A percentile compares a stretch with the other conserved stretches of the same genome.
Evolutionary conservation across 2,888 invertebrate species (phyloP).

Genomic region (Sclerodermus sp.): DNA sequence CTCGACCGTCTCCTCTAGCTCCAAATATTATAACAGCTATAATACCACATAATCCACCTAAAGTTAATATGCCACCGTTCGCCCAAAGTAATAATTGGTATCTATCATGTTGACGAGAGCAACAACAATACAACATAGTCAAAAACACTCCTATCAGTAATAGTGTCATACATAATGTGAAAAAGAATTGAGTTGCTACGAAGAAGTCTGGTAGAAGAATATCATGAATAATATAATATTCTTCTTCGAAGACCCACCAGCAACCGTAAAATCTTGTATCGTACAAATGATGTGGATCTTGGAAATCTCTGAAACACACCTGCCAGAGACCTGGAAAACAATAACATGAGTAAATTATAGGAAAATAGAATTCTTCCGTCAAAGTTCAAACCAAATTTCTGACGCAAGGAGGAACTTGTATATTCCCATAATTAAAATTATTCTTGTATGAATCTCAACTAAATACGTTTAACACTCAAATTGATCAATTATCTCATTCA

Average conservation of each 20-base stretch:
- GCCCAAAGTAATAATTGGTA: conserved; percentile 75
- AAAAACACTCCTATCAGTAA: conserved; percentile 76
- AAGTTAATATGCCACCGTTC: conserved; percentile 71
- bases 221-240: conserved; percentile 92
- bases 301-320: conserved; percentile 87
- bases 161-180: conserved; percentile 83
- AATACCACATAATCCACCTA: conserved; percentile 77
- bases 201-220: conserved; percentile 89
- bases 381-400: too few species aligned
- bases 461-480: too few species aligned
- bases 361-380: too few species aligned
- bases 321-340: conserved; percentile 83
- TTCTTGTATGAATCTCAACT: too few species aligned
- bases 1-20: conserved; percentile 84
- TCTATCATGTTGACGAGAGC: conserved; percentile 75
- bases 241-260: conserved; percentile 97
- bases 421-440: too few species aligned
- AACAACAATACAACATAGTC: conserved; percentile 72
- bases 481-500: too few species aligned
- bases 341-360: background rate
- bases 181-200: conserved; percentile 91
- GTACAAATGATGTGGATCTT: conserved; percentile 84
- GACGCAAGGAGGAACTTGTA: too few species aligned
- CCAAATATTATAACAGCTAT: conserved; percentile 88
- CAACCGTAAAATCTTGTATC: conserved; percentile 83